Conservation (phyloP, 2,113 vertebrate species). For the Toxotes chatareus region DNA sequence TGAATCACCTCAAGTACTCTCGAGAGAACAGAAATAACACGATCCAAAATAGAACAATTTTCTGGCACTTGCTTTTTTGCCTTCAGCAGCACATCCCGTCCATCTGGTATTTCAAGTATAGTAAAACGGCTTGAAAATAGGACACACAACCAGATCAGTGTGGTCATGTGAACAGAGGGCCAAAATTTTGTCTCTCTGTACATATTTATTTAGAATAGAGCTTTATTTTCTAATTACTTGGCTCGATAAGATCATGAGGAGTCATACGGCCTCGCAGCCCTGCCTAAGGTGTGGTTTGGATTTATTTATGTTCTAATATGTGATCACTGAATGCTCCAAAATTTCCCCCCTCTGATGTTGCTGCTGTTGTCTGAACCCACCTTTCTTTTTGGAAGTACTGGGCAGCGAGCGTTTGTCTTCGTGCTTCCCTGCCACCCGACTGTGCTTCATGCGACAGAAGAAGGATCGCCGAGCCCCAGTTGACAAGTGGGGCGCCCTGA, state of each 20-base stretch:
- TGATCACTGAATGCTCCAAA: background rate
- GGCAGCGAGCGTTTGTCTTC: constrained; percentile 80
- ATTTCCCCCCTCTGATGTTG: background rate
- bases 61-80: background rate
- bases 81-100: background rate
- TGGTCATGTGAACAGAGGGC: background rate
- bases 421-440: constrained; percentile 77
- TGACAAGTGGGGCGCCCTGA: constrained; percentile 75
- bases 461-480: constrained; percentile 88
- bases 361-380: constrained; percentile 55
- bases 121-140: background rate
- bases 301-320: background rate
- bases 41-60: background rate
- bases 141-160: constrained; percentile 3
- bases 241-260: background rate
- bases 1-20: constrained; percentile 1
- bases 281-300: background rate
- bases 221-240: background rate
- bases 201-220: background rate
- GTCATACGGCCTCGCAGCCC: background rate
- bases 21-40: background rate
- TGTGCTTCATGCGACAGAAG: constrained; percentile 90
- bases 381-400: constrained; percentile 86
- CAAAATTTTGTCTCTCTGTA: background rate
- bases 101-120: background rate